These are phyloP conservation scores for Drosophila dunni DNA, from an alignment of 1,140 invertebrate genomes.

Conservation along the genomic window DNA sequence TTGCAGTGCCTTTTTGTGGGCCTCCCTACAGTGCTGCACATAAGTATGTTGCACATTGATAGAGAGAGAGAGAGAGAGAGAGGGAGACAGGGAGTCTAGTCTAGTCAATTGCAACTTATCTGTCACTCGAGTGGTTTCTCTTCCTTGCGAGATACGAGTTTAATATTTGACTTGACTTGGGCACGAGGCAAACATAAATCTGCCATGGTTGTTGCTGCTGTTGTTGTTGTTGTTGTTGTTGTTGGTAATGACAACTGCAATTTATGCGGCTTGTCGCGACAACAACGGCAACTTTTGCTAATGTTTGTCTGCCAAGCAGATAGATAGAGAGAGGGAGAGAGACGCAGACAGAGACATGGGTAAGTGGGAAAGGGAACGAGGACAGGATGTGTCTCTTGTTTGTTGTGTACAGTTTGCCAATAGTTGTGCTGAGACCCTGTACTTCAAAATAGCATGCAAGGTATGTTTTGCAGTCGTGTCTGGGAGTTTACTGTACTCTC, in stretches of 20 bases:
- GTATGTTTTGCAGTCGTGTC: too few species aligned
- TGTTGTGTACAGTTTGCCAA: constrained; percentile 41
- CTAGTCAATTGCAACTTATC: constrained; percentile 39
- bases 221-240: constrained; percentile 45
- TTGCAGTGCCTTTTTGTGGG: too few species aligned
- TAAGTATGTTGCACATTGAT: constrained; percentile 14
- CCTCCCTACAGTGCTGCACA: too few species aligned
- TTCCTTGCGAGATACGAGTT: constrained; percentile 8
- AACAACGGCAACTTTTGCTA: constrained; percentile 31
- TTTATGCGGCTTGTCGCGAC: constrained; percentile 58
- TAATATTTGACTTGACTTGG: constrained; percentile 56
- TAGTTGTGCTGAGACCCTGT: constrained; percentile 34
- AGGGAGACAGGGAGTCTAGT: not conserved
- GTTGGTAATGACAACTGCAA: constrained; percentile 66
- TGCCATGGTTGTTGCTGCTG: constrained; percentile 47
- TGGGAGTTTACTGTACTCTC: too few species aligned
- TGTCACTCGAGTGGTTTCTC: constrained; percentile 26
- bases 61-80: not conserved
- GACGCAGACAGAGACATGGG: constrained; percentile 3
- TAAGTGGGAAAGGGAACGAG: not conserved
- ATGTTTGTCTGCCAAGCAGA: constrained; percentile 17
- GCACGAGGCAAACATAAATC: constrained; percentile 78
- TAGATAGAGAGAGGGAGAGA: not conserved
- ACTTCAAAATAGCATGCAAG: too few species aligned
- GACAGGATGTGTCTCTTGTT: constrained; percentile 4